Percentiles rank a stretch among this genome's conserved stretches.
phyloP scores from a whole-genome alignment of 2,113 vertebrate species.

The Natator depressus region DNA sequence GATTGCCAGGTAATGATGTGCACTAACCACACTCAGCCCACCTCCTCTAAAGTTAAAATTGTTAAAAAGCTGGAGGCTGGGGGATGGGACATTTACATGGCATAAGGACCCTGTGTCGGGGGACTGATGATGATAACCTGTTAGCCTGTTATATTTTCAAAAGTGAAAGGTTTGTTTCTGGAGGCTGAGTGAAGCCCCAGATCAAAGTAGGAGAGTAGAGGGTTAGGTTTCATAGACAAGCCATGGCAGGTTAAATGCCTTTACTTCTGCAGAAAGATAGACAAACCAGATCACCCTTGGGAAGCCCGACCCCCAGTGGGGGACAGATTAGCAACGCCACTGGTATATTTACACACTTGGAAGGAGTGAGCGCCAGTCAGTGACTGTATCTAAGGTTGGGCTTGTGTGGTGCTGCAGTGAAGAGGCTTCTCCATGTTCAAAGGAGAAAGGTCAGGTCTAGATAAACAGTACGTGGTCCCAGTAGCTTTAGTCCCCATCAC shows the following conservation, averaged over 20 bases:
- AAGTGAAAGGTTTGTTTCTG: constrained; percentile 23
- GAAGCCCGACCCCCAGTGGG: not conserved
- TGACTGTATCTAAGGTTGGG: constrained; percentile 19
- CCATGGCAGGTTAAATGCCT: constrained; percentile 43
- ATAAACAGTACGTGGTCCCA: constrained; percentile 47
- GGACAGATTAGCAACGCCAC: constrained; percentile 20
- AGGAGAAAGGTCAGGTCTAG: constrained; percentile 62
- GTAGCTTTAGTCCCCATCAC: constrained; percentile 15
- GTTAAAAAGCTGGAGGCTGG: not conserved
- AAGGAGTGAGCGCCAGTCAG: constrained; percentile 2
- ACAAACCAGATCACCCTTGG: constrained; percentile 44
- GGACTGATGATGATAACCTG: fast-evolving
- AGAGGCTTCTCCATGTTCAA: constrained; percentile 9
- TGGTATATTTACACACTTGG: fast-evolving
- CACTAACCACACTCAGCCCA: not conserved
- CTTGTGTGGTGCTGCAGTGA: not conserved
- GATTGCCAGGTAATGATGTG: not conserved
- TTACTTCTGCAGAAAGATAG: constrained; percentile 44
- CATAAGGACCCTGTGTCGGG: fast-evolving
- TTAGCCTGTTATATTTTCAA: not conserved
- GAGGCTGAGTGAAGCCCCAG: not conserved
- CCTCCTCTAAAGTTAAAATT: not conserved
- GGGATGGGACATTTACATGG: not conserved
- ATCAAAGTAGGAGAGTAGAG: not conserved
- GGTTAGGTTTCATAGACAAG: not conserved